Evolutionary conservation across 2,797 vertebrate genomes (phyloP).

Genomic region (Tinamus major): DNA sequence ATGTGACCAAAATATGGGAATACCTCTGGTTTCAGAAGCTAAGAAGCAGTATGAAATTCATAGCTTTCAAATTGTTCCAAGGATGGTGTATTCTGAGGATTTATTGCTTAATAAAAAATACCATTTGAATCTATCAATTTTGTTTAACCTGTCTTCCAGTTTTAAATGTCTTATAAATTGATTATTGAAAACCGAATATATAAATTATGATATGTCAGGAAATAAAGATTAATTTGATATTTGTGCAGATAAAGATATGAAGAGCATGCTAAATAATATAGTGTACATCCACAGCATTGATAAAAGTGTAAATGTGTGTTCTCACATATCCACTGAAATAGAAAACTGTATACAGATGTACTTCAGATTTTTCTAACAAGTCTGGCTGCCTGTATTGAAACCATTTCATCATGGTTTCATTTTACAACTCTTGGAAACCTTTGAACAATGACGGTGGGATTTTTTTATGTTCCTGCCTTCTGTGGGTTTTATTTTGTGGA

Average conservation of each 20-base stretch:
- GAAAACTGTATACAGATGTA: neutral
- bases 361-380: neutral
- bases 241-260: neutral
- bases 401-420: neutral
- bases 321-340: neutral
- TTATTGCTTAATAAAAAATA: constrained; percentile 40
- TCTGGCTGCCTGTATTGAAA: neutral
- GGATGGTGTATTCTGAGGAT: constrained; percentile 5
- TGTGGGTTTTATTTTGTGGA: constrained; percentile 2
- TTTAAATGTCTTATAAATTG: neutral
- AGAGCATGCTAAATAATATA: neutral
- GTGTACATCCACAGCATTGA: neutral
- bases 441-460: neutral
- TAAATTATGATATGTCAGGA: neutral
- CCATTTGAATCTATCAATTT: constrained; percentile 1
- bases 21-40: constrained; percentile 30
- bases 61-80: constrained; percentile 11
- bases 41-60: constrained; percentile 51
- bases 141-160: constrained; percentile 18
- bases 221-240: neutral
- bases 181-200: neutral
- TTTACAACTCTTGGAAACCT: neutral
- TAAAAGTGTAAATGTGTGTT: neutral
- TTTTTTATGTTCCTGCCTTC: neutral
- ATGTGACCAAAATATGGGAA: constrained; percentile 18